Evolutionary conservation across 2,888 invertebrate species (phyloP), one percentile per base, ranked within the genome.

Genomic region (Thecocarcelia acutangulata): DNA sequence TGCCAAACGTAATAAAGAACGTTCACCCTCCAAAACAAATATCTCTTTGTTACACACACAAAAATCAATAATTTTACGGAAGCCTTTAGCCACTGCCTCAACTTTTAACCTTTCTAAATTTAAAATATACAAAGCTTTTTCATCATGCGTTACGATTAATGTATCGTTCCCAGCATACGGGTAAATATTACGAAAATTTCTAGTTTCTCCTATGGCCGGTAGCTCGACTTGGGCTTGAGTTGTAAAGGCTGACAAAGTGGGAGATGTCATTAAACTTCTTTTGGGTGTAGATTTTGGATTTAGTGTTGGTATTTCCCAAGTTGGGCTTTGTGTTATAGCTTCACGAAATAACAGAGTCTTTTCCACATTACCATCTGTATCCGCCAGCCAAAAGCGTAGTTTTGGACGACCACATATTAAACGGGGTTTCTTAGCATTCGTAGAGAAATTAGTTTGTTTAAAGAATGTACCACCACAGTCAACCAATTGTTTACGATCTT

Each of bases 271-370:
- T 8, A 61, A 5, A 6, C 44, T 9, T 8, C 40, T 85, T 1
- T 80, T 85, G 12, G 24, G 11, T 64, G 59, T 42, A 12, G 70
- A 82, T 73, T 89, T 89, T n/a, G 96, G 96, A 92, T 95, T 96
- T 40, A 96, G 91, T 2, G 95, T 92, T 82, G 94, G 94, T 40
- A 95, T 95, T 87, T 95, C 93, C 58, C 93, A 93, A 0, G 92
- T 89, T 6, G 93, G 93, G 87, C 92, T 92, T 84, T 92, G 91
- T 17, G 92, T 91, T n/a, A 90, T 85, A 2, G 88, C 87, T 12
- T 91, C 96, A 92, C 96, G 96, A 88, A 97, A 97, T 24, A 97
- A 93, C 56, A 96, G 91, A 0, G 97, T 97, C 91, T 95, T 95
- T 70, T 93, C 92, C n/a, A 98, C 97, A 83, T 93, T 93, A 0